Evolutionary conservation across 2,888 invertebrate genomes (phyloP), one percentile per base, ranked within the genome.

Genomic region (Buathra laborator): DNA sequence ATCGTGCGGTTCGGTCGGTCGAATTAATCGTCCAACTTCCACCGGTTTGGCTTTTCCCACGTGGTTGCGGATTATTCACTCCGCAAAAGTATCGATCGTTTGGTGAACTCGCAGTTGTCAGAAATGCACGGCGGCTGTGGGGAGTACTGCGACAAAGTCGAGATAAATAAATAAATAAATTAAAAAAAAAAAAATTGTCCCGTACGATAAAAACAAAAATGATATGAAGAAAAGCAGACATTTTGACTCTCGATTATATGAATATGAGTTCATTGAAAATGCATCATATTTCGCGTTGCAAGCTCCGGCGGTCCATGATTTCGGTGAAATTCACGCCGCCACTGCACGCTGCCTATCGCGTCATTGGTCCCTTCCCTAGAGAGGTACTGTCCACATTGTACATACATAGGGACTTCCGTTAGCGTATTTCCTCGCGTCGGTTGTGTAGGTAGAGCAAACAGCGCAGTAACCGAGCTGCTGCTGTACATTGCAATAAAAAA

Each of bases 21-120:
- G 83, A 83, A 80, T 78, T 75, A 79, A 79, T 79, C 79, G 75
- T 83, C 19, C 59, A 77, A 72, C 77, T 72, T 75, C 51, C 79
- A 75, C 70, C 53, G 74, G 44, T 32, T 74, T 56, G 74, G 74
- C 79, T 74, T 79, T 83, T 83, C 79, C 83, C 79, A 75, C 62
- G 83, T 75, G 74, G 68, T 67, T 66, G 53, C 72, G 46, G 64
- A 79, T 68, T 75, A 80, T 79, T 74, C 74, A 78, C 68, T 62
- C 24, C 62, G 62, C 37, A 46, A 79, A 79, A 71, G 72, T 68
- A 75, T 75, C 70, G 79, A 82, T 56, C 72, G 66, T 71, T 29
- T 29, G 37, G 16, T 43, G 43, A 66, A 76, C 46, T 24, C 9
- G 16, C 64, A 24, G 32, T 16, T 66, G 37, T 37, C 66, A 66